Evolutionary conservation across 2,888 invertebrate species (phyloP).

Genomic region (Amblyjoppa proteus): DNA sequence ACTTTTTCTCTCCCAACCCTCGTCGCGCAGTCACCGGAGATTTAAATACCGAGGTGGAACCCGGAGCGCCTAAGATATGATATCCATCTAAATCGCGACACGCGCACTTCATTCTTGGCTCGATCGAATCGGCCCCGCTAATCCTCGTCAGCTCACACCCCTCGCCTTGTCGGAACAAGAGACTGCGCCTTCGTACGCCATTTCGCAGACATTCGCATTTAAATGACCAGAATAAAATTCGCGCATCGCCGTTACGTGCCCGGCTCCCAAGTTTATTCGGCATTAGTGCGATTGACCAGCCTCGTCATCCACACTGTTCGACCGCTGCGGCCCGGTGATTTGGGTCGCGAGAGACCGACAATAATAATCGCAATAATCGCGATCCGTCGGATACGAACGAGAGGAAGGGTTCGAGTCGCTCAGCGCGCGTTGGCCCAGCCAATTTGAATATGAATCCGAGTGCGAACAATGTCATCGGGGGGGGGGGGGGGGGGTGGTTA

Average conservation of each 20-base stretch:
- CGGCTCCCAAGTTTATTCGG: neutral
- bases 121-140: slow-evolving; percentile 10
- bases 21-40: slow-evolving; percentile 4
- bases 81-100: slow-evolving; percentile 22
- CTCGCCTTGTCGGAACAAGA: neutral
- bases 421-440: slow-evolving; percentile 52
- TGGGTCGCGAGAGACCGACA: slow-evolving; percentile 71
- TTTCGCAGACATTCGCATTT: neutral
- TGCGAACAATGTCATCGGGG: slow-evolving; percentile 84
- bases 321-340: slow-evolving; percentile 1
- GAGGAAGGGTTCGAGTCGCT: slow-evolving; percentile 36
- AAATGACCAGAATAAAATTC: neutral
- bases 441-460: slow-evolving; percentile 85
- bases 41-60: slow-evolving; percentile 22
- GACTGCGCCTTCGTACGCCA: neutral
- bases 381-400: slow-evolving; percentile 77
- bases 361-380: slow-evolving; percentile 83
- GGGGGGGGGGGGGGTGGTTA: slow-evolving; percentile 70
- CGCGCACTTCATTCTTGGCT: slow-evolving; percentile 10
- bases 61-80: slow-evolving; percentile 19
- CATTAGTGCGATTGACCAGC: slow-evolving; percentile 21
- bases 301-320: slow-evolving; percentile 18
- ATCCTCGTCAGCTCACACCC: neutral
- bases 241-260: neutral
- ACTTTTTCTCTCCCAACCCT: slow-evolving; percentile 2